Base-by-base conservation (phyloP, 2,888 invertebrate genomes). In the Melieria omissa region DNA sequence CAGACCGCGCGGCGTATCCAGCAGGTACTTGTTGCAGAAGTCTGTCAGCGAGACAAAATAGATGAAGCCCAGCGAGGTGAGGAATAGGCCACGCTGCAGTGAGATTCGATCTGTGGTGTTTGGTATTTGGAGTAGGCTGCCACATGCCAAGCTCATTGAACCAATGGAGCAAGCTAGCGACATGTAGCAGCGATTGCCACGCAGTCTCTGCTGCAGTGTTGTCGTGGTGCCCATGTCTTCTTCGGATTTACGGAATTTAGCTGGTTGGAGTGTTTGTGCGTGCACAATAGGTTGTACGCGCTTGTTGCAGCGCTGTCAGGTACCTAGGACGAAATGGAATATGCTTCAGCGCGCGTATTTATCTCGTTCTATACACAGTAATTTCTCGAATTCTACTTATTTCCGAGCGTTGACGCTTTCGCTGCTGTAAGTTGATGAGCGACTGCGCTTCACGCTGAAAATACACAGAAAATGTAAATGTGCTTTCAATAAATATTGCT, bases 21-120 rank as follows among this genome's bases (percentile, higher is more conserved):
- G 85, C 46, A 90, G 89, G 63, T 90, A 85, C 79, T 90, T 88
- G 84, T 92, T 92, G 72, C 91, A 87, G 79, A 91, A 88, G 83
- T 91, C 90, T 83, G 91, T 93, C 74, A 92, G 83, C 29, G 90
- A 90, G 74, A 91, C 89, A 85, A 93, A 93, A 84, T 92, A 93
- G 66, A 92, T 88, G 79, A 92, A 88, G 41, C 93, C 93, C 73
- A 92, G 85, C 1, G 89, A 85, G 5, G 92, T 91, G 6, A 93
- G 87, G 77, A 89, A 88, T 4, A 89, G 81, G 29, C 92, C 93
- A 41, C 90, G 89, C 70, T 88, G 88, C 65, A 89, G 80, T 7
- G 92, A 89, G 71, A 93, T 90, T 76, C 90, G 90, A 85, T 89
- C 89, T 68, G 85, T 86, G 70, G 82, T 83, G 62, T 85, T 85